Base-by-base conservation (phyloP, 2,797 vertebrate species). In the Neosalanx taihuensis region DNA sequence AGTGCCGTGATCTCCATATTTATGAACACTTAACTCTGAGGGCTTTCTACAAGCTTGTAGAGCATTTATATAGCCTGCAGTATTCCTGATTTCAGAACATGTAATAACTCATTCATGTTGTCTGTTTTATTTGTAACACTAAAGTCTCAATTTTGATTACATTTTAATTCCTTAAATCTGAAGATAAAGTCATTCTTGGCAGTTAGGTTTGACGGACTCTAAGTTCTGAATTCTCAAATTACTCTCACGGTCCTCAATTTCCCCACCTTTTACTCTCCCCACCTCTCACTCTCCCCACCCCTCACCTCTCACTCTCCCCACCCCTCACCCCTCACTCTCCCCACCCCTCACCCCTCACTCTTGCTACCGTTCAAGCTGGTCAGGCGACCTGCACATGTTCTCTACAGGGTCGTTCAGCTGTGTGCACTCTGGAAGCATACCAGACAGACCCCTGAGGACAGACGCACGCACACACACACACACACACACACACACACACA, bases 351-450 rank as follows among this genome's bases (percentile, higher is more conserved):
- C 33, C 33, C 33, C 33, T 35, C 33, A 35, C 33, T 35, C 41
- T 56, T 17, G 17, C 51, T n/a, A 56, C 15, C 51, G 5, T 29
- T 20, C 9, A 20, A 26, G 41, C 46, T 20, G 51, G 6, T 29
- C 49, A 68, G 23, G 56, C 31, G 65, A 46, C 46, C 46, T 23
- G 65, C 65, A 46, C 41, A 30, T 23, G 37, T 51, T 56, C 20
- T 17, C 51, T 17, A n/a, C 13, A 6, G 51, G 51, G 51, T n/a
- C 18, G 7, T 53, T 53, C 15, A 53, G 51, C 51, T 7, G 51
- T 53, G 51, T 17, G 23, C 13, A 29, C 66, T 53, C 20, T 13
- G 49, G 31, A 49, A 68, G 5, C 26, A 13, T 49, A 7, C 46
- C 64, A 66, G 62, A 53, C 53, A 58, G 65, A 35, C 37, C 26